These are phyloP conservation scores for Coryphaenoides rupestris DNA, from an alignment of 2,113 vertebrate genomes.

Conservation along the genomic window DNA sequence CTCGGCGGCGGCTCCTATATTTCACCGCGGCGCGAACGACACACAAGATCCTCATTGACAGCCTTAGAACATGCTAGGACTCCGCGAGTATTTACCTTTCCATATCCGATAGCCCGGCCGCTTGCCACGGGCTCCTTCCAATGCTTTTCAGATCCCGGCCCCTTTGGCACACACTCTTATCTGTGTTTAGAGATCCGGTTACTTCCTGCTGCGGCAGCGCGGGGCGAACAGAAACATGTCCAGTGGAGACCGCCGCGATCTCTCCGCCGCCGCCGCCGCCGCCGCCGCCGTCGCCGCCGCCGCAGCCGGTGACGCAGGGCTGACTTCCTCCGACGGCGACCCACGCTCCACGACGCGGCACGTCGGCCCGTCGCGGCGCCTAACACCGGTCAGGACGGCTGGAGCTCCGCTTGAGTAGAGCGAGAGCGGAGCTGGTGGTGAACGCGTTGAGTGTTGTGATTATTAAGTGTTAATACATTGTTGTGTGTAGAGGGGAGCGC, in stretches of 20 bases:
- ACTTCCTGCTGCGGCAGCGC: constrained; percentile 59
- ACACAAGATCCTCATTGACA: constrained; percentile 66
- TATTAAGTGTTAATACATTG: no score
- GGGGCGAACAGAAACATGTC: constrained; percentile 56
- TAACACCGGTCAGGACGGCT: no score
- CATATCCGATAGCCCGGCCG: constrained; percentile 61
- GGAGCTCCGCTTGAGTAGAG: no score
- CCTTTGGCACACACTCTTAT: constrained; percentile 75
- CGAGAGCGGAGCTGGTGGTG: no score
- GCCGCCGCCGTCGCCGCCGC: constrained; percentile 37
- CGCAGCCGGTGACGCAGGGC: constrained; percentile 63
- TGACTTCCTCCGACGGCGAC: constrained; percentile 64
- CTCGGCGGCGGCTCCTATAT: constrained; percentile 52
- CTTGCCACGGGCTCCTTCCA: constrained; percentile 64
- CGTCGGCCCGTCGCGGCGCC: no score
- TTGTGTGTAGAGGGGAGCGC: no score
- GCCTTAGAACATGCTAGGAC: constrained; percentile 63
- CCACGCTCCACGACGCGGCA: constrained; percentile 61
- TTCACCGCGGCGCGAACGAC: constrained; percentile 52
- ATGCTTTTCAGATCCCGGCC: constrained; percentile 65
- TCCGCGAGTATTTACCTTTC: constrained; percentile 70
- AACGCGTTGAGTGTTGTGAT: no score
- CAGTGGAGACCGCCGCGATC: constrained; percentile 62
- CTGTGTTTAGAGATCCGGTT: constrained; percentile 78
- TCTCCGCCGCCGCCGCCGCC: constrained; percentile 44